Evolutionary conservation across 2,888 invertebrate species (phyloP).

Genomic region (Melinaea marsaeus): DNA sequence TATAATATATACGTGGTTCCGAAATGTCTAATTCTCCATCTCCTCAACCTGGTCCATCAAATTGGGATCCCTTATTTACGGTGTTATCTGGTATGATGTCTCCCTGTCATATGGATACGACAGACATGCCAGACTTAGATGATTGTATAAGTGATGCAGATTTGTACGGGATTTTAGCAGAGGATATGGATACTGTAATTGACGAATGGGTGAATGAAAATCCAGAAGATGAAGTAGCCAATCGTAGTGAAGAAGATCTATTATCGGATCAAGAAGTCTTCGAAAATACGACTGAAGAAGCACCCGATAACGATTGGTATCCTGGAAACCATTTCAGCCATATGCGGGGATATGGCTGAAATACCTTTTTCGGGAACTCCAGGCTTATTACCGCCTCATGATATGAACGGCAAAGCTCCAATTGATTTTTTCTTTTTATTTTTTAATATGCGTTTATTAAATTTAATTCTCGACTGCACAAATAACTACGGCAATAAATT

Average conservation of each 20-base stretch:
- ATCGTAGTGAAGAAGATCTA: constrained; percentile 14
- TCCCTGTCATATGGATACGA: constrained; percentile 16
- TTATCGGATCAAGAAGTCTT: constrained; percentile 14
- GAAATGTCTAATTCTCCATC: constrained; percentile 9
- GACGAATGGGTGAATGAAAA: constrained; percentile 27
- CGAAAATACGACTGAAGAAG: constrained; percentile 23
- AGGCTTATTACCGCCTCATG: too few species aligned
- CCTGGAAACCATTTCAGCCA: too few species aligned
- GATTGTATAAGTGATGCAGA: constrained; percentile 13
- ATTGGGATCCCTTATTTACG: constrained; percentile 16
- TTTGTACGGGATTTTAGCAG: constrained; percentile 26
- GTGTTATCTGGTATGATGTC: constrained; percentile 26
- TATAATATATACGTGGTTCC: not conserved
- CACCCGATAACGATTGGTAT: too few species aligned
- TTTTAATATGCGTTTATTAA: too few species aligned
- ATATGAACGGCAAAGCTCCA: too few species aligned
- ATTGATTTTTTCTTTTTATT: too few species aligned
- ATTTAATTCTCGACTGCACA: constrained; percentile 9
- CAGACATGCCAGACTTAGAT: constrained; percentile 24
- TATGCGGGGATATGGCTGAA: too few species aligned
- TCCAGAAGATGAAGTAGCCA: constrained; percentile 20
- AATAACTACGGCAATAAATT: constrained; percentile 24
- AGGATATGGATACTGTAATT: not conserved
- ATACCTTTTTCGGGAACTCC: too few species aligned
- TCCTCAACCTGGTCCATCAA: constrained; percentile 18